Conservation (phyloP, 2,113 vertebrate species). For the Charina bottae region DNA sequence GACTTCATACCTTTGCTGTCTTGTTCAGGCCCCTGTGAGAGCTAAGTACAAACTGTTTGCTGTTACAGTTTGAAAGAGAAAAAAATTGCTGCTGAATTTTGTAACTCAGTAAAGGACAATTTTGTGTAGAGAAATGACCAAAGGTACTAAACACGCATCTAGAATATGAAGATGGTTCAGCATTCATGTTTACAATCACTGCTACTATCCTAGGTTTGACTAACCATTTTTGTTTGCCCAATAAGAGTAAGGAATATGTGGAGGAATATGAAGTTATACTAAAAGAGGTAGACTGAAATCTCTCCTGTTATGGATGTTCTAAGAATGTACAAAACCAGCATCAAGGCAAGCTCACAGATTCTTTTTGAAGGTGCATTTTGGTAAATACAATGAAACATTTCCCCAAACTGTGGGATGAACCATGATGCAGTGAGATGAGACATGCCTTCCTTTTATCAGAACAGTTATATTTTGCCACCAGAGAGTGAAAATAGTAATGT, state of each 20-base stretch:
- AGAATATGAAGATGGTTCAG: neutral
- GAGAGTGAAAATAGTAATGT: neutral
- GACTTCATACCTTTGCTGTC: constrained; percentile 36
- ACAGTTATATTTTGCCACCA: neutral
- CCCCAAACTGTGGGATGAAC: neutral
- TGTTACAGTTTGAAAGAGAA: neutral
- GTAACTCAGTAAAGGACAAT: neutral
- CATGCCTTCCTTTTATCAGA: neutral
- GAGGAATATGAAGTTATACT: neutral
- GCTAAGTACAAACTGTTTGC: constrained; percentile 1
- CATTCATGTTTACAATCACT: neutral
- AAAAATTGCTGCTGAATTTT: constrained; percentile 13
- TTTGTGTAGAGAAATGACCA: neutral
- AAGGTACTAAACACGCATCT: neutral
- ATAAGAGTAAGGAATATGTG: neutral
- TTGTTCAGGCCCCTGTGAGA: accelerated
- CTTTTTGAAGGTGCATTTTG: neutral
- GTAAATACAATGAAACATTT: neutral
- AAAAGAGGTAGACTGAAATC: neutral
- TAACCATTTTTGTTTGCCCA: neutral
- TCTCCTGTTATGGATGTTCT: neutral
- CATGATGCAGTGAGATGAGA: neutral
- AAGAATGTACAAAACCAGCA: neutral
- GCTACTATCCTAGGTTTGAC: neutral
- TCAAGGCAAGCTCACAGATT: neutral